These are phyloP conservation scores for Himalopsyche anomala DNA, from an alignment of 2,888 invertebrate genomes.

Conservation along the genomic window DNA sequence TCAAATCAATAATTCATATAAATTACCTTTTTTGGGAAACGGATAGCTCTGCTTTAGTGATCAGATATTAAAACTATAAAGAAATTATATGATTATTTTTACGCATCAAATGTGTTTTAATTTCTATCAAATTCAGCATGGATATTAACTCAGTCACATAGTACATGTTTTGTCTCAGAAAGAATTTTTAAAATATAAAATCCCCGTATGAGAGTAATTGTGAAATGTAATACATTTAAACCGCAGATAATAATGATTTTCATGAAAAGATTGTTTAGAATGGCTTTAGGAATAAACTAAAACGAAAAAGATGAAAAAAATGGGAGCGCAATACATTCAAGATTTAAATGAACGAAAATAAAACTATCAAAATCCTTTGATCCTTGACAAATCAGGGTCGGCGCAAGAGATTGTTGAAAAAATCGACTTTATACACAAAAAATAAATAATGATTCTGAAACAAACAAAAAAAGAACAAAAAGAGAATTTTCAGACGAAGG, in stretches of 20 bases:
- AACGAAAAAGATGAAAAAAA: not conserved
- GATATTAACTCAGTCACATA: too few species aligned
- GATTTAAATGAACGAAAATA: constrained; percentile 17
- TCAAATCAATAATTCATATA: too few species aligned
- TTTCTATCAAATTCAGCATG: too few species aligned
- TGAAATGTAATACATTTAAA: not conserved
- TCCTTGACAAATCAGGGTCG: constrained; percentile 30
- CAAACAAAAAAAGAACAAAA: constrained; percentile 14
- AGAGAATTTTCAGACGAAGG: not conserved
- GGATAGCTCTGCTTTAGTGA: too few species aligned
- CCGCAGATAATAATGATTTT: not conserved
- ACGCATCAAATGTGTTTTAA: too few species aligned
- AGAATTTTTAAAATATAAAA: not conserved
- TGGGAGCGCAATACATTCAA: not conserved
- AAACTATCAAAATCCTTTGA: constrained; percentile 28
- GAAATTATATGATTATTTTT: too few species aligned
- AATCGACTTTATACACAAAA: constrained; percentile 14
- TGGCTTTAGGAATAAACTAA: not conserved
- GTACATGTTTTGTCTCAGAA: too few species aligned
- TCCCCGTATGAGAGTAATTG: not conserved
- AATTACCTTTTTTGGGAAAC: too few species aligned
- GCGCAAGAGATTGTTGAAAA: constrained; percentile 21
- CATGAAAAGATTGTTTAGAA: not conserved
- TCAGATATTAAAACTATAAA: too few species aligned
- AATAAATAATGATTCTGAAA: constrained; percentile 30